Conservation (phyloP, 2,113 vertebrate genomes). For the Nycticryphes semicollaris region DNA sequence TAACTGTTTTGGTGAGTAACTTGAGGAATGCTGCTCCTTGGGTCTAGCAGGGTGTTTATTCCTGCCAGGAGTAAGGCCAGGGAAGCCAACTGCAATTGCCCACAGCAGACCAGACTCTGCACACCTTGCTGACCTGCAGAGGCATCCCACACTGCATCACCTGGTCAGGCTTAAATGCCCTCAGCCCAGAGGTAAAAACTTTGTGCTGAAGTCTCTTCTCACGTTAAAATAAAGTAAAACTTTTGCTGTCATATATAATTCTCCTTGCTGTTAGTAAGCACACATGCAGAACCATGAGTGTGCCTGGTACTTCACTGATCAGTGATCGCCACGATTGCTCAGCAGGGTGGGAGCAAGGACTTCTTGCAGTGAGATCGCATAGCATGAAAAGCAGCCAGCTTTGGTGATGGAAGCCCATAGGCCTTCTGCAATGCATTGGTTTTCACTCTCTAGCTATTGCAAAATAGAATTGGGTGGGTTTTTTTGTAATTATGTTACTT, state of each 20-base stretch:
- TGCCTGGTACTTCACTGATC: background rate
- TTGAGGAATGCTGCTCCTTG: background rate
- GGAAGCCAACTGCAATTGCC: background rate
- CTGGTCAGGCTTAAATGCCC: rapidly evolving
- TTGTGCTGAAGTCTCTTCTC: background rate
- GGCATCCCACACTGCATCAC: rapidly evolving
- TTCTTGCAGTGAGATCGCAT: background rate
- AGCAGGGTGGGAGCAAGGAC: background rate
- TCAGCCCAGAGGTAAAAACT: background rate
- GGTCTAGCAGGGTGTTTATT: background rate
- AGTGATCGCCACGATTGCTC: background rate
- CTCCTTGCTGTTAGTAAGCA: background rate
- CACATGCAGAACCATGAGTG: background rate
- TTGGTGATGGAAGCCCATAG: background rate
- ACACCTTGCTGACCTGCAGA: background rate
- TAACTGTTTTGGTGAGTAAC: background rate
- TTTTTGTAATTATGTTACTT: background rate
- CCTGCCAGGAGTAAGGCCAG: background rate
- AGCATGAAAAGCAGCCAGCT: background rate
- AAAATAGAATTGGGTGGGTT: background rate
- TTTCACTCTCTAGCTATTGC: background rate
- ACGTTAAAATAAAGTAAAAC: background rate
- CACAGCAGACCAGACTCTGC: background rate
- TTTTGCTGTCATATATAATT: background rate
- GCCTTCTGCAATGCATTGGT: background rate